Evolutionary conservation across 2,888 invertebrate species (phyloP).

Genomic region (Brachycybe producta): DNA sequence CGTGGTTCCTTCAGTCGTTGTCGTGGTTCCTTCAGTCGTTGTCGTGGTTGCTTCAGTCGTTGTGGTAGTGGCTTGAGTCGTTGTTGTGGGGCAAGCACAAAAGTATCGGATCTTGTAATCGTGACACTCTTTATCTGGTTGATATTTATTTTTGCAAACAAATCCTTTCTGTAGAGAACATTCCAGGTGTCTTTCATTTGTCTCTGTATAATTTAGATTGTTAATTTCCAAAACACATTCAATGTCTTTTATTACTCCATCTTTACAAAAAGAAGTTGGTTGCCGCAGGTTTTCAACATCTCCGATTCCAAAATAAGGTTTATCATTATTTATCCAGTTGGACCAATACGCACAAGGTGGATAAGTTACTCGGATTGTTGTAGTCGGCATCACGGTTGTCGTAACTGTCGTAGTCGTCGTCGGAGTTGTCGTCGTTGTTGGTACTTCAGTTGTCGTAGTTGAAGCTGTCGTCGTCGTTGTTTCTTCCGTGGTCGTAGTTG

Average conservation of each 20-base stretch:
- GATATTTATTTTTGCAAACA: slow-evolving; percentile 24
- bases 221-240: slow-evolving; percentile 25
- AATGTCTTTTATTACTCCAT: slow-evolving; percentile 25
- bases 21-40: slow-evolving; percentile 25
- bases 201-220: slow-evolving; percentile 20
- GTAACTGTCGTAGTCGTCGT: background rate
- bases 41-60: slow-evolving; percentile 20
- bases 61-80: slow-evolving; percentile 29
- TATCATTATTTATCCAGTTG: slow-evolving; percentile 27
- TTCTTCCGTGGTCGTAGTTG: background rate
- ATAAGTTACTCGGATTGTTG: slow-evolving; percentile 14
- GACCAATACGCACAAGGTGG: slow-evolving; percentile 26
- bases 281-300: slow-evolving; percentile 23
- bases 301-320: slow-evolving; percentile 23
- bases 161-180: slow-evolving; percentile 25
- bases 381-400: background rate
- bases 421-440: slow-evolving; percentile 18
- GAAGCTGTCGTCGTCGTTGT: background rate
- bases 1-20: background rate
- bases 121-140: slow-evolving; percentile 24
- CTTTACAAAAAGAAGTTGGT: slow-evolving; percentile 7
- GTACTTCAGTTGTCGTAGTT: slow-evolving; percentile 3
- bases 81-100: slow-evolving; percentile 27
- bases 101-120: slow-evolving; percentile 29
- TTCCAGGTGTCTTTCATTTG: slow-evolving; percentile 22